Evolutionary conservation across 2,888 invertebrate species (phyloP).

Genomic region (Pseudococcus jackbeardsleyi): DNA sequence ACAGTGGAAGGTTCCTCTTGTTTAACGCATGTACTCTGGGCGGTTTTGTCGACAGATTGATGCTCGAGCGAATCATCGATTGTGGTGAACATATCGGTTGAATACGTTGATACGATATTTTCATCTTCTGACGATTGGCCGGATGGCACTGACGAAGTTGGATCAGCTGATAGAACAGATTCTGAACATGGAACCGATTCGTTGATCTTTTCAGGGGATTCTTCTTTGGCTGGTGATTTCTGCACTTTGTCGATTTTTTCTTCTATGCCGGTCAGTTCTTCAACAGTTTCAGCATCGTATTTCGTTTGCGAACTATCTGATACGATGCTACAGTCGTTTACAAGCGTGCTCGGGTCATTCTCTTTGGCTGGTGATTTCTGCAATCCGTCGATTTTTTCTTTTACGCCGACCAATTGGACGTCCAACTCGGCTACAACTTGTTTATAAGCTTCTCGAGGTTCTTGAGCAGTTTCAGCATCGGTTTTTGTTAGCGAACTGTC

Average conservation of each 20-base stretch:
- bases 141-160: background rate
- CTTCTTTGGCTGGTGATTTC: background rate
- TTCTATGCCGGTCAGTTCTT: background rate
- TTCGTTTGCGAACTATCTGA: background rate
- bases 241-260: background rate
- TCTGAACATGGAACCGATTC: background rate
- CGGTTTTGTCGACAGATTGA: background rate
- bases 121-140: background rate
- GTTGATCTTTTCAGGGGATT: background rate
- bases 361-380: background rate
- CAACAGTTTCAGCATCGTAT: background rate
- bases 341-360: background rate
- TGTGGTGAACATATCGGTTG: background rate
- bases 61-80: background rate
- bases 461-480: background rate
- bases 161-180: background rate
- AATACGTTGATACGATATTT: background rate
- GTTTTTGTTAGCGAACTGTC: background rate
- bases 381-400: background rate
- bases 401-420: background rate
- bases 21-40: background rate
- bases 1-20: background rate
- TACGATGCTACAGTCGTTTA: background rate
- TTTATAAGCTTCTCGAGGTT: background rate
- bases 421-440: background rate